A percentile compares a stretch with the other conserved stretches of the same genome.
Conservation (phyloP, 1,140 invertebrate species). For the Aporrectodea caliginosa region DNA sequence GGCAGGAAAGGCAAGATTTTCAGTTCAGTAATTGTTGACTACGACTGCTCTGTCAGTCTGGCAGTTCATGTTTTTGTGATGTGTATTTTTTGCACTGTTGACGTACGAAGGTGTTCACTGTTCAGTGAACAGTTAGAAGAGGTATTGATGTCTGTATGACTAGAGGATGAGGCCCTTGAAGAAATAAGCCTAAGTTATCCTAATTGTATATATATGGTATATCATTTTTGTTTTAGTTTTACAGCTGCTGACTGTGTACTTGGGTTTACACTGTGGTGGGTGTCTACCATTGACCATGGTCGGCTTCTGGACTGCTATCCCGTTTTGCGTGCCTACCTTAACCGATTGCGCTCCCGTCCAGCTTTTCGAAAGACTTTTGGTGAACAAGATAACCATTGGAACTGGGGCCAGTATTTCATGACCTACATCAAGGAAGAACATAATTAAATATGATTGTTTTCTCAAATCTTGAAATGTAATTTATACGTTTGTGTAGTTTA, state of each 20-base stretch:
- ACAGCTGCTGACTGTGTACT: constrained; percentile 43
- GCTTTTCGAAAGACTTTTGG: constrained; percentile 32
- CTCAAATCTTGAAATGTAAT: neutral
- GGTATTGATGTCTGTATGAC: too few relatives aligned
- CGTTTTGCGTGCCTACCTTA: constrained; percentile 33
- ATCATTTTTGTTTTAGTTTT: constrained; percentile 36
- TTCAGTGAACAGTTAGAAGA: too few relatives aligned
- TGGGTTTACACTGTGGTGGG: constrained; percentile 42
- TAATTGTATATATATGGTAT: constrained; percentile 1
- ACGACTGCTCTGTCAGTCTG: too few relatives aligned
- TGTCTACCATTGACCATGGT: constrained; percentile 35
- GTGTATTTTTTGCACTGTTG: too few relatives aligned
- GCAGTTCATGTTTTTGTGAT: too few relatives aligned
- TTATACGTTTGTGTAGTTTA: neutral
- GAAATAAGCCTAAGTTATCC: too few relatives aligned
- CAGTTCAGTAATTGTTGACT: too few relatives aligned
- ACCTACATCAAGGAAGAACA: neutral
- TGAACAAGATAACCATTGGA: neutral
- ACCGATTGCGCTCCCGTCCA: constrained; percentile 29
- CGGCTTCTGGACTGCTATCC: constrained; percentile 35
- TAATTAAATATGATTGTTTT: neutral
- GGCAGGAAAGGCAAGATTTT: too few relatives aligned
- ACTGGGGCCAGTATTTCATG: neutral
- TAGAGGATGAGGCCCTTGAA: too few relatives aligned
- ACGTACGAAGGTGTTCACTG: too few relatives aligned